phyloP scores from a whole-genome alignment of 2,888 invertebrate species.

The Lepidochrysops patricia region DNA sequence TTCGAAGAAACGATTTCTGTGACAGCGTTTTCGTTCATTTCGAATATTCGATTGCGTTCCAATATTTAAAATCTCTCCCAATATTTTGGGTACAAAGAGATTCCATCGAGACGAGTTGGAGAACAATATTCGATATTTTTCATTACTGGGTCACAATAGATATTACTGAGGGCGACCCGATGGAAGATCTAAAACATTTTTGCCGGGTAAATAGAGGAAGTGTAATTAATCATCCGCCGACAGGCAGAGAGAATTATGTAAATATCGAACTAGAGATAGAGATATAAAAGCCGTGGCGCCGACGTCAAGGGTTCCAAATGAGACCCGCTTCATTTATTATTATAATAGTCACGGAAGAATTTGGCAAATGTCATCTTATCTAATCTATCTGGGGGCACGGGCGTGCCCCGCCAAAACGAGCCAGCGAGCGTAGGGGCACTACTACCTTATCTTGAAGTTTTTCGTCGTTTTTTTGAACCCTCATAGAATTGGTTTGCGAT shows the following conservation, averaged over 20 bases:
- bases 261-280: constrained; percentile 22
- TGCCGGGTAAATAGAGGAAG: constrained; percentile 11
- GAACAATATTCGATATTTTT: not conserved
- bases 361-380: no score
- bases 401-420: no score
- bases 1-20: no score
- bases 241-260: constrained; percentile 28
- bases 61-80: not conserved
- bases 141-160: constrained; percentile 1
- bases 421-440: no score
- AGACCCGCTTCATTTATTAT: constrained; percentile 12
- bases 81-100: not conserved
- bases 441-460: no score
- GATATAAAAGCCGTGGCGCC: constrained; percentile 13
- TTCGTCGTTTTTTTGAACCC: no score
- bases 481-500: no score
- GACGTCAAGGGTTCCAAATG: constrained; percentile 16
- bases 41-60: not conserved
- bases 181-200: constrained; percentile 5
- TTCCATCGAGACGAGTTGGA: not conserved
- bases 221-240: constrained; percentile 28
- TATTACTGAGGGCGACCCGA: constrained; percentile 2
- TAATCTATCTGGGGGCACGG: no score
- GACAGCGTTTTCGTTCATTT: no score
- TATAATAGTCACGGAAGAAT: no score